Conservation (phyloP, 2,888 invertebrate species). For the Alloscopus bannaensis region DNA sequence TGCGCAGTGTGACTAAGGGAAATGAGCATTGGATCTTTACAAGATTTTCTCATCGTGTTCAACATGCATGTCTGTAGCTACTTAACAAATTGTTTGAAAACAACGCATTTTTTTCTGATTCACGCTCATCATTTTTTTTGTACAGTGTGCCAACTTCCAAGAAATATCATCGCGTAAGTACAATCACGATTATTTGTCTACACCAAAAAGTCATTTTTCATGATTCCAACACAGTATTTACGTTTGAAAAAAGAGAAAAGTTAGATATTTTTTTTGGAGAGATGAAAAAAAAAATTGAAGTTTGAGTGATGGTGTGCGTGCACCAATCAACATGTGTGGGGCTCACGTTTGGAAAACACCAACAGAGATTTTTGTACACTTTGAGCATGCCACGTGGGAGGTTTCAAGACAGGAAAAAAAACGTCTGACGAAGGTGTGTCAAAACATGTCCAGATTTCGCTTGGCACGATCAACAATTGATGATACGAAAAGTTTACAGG, state of each 20-base stretch:
- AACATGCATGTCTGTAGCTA: too few relatives aligned
- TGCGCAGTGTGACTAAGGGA: too few relatives aligned
- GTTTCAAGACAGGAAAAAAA: conserved; percentile 50
- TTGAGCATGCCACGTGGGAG: conserved; percentile 59
- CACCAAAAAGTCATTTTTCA: conserved; percentile 44
- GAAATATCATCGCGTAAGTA: conserved; percentile 24
- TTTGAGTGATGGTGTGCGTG: conserved; percentile 62
- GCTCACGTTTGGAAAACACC: conserved; percentile 35
- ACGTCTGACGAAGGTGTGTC: conserved; percentile 59
- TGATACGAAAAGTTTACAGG: conserved; percentile 30
- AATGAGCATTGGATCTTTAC: too few relatives aligned
- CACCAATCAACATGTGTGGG: conserved; percentile 46
- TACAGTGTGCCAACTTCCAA: too few relatives aligned
- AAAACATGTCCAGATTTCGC: conserved; percentile 62
- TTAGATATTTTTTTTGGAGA: not conserved
- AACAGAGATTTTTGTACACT: conserved; percentile 24
- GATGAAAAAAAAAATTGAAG: conserved; percentile 44
- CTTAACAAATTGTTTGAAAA: too few relatives aligned
- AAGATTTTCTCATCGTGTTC: too few relatives aligned
- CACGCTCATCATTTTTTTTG: too few relatives aligned
- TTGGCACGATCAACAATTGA: conserved; percentile 40
- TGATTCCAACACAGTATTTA: conserved; percentile 3
- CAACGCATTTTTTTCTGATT: too few relatives aligned
- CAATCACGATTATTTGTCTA: conserved; percentile 48
- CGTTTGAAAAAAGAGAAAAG: conserved; percentile 7